A percentile compares a stretch with the other conserved stretches of the same genome.
Evolutionary conservation across 2,113 vertebrate genomes (phyloP).

Genomic region (Syngnathus floridae): DNA sequence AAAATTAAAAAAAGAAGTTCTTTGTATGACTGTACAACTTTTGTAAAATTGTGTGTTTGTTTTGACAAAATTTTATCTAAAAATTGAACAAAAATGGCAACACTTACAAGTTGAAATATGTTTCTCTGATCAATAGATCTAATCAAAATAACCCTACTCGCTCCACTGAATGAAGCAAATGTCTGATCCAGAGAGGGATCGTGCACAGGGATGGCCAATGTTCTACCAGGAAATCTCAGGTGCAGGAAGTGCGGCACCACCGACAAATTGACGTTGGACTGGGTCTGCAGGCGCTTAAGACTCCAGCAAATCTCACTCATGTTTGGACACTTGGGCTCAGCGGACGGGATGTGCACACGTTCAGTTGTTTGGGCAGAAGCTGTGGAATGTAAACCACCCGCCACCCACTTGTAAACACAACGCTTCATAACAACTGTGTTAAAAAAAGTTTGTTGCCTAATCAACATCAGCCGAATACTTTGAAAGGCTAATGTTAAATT

Average conservation of each 20-base stretch:
- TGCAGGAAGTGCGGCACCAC: constrained; percentile 31
- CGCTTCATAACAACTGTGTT: constrained; percentile 10
- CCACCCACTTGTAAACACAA: constrained; percentile 35
- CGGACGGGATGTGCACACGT: constrained; percentile 10
- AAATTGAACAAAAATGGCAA: too few relatives aligned
- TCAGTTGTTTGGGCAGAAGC: constrained; percentile 26
- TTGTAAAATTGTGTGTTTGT: too few relatives aligned
- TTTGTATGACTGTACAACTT: background rate
- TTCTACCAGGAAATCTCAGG: constrained; percentile 28
- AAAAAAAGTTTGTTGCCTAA: constrained; percentile 1
- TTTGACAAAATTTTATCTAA: too few relatives aligned
- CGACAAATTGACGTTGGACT: background rate
- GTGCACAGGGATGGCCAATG: background rate
- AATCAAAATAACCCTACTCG: background rate
- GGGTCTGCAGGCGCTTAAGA: background rate
- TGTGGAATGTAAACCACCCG: constrained; percentile 43
- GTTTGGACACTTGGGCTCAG: constrained; percentile 33
- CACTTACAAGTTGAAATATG: too few relatives aligned
- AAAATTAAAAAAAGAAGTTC: too few relatives aligned
- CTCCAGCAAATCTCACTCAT: background rate
- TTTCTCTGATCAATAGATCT: too few relatives aligned
- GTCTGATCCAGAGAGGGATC: background rate
- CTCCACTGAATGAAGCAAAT: background rate
- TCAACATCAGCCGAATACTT: constrained; percentile 2
- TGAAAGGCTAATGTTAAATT: background rate